A percentile compares a stretch with the other conserved stretches of the same genome.
phyloP scores from a whole-genome alignment of 2,888 invertebrate genomes.

The Erannis defoliaria region DNA sequence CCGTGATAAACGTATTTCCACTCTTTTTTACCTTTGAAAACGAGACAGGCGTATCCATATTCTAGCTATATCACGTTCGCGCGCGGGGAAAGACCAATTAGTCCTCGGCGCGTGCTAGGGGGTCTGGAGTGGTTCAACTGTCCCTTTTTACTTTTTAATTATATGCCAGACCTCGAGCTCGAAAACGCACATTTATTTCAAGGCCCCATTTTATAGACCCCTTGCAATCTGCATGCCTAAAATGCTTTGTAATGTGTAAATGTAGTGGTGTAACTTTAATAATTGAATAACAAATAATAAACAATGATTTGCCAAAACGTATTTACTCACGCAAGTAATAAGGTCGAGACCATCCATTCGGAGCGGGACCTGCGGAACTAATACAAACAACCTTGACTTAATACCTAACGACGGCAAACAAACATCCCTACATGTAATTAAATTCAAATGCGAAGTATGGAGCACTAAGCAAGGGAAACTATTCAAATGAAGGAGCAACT shows the following conservation, averaged over 20 bases:
- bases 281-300: conserved; percentile 4
- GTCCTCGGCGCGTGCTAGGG: too few species aligned
- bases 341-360: conserved; percentile 31
- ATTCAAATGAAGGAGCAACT: conserved; percentile 54
- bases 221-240: too few species aligned
- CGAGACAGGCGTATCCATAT: too few species aligned
- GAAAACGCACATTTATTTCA: conserved; percentile 2
- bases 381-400: conserved; percentile 41
- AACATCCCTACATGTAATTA: conserved; percentile 46
- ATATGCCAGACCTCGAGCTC: conserved; percentile 34
- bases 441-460: conserved; percentile 48
- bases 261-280: background rate
- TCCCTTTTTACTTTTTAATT: conserved; percentile 40
- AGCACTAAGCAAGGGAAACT: conserved; percentile 47
- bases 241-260: background rate
- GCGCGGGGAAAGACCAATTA: too few species aligned
- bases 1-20: too few species aligned
- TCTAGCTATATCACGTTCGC: too few species aligned
- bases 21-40: too few species aligned
- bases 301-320: conserved; percentile 6
- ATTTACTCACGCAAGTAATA: conserved; percentile 11
- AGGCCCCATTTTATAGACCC: too few species aligned
- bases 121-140: background rate
- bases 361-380: conserved; percentile 8
- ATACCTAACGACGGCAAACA: conserved; percentile 30